Conservation (phyloP, 2,113 vertebrate species). For the Halcyon malimbica region DNA sequence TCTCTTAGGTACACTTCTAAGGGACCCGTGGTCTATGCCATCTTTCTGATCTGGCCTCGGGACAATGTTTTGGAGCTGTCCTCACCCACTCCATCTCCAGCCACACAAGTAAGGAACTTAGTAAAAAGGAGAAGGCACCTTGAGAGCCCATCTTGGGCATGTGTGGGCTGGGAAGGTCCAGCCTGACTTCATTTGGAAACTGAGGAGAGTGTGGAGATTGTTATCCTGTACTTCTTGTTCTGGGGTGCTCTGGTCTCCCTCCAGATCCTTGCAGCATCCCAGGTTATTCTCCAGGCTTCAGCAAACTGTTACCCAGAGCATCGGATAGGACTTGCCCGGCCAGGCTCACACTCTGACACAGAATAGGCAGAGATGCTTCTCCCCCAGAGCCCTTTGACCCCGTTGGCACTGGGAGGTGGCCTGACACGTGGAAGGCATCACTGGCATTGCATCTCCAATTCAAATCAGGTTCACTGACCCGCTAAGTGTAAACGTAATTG, state of each 20-base stretch:
- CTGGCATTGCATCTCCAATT: background rate
- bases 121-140: fast-evolving
- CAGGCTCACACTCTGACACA: background rate
- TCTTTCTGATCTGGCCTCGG: slow-evolving; percentile 78
- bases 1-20: slow-evolving; percentile 82
- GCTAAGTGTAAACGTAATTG: background rate
- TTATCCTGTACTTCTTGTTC: background rate
- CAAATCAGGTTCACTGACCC: background rate
- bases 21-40: slow-evolving; percentile 73
- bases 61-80: slow-evolving; percentile 60
- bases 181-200: fast-evolving
- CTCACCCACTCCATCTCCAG: slow-evolving; percentile 55
- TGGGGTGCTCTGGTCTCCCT: background rate
- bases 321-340: background rate
- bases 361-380: background rate
- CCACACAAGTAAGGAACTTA: slow-evolving; percentile 72
- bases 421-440: background rate
- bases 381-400: background rate
- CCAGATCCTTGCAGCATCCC: background rate
- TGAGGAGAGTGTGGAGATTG: background rate
- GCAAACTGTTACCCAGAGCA: background rate
- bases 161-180: background rate
- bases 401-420: background rate
- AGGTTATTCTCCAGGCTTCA: background rate
- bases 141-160: background rate